Evolutionary conservation across 2,113 vertebrate species (phyloP).

Genomic region (Passer montanus): DNA sequence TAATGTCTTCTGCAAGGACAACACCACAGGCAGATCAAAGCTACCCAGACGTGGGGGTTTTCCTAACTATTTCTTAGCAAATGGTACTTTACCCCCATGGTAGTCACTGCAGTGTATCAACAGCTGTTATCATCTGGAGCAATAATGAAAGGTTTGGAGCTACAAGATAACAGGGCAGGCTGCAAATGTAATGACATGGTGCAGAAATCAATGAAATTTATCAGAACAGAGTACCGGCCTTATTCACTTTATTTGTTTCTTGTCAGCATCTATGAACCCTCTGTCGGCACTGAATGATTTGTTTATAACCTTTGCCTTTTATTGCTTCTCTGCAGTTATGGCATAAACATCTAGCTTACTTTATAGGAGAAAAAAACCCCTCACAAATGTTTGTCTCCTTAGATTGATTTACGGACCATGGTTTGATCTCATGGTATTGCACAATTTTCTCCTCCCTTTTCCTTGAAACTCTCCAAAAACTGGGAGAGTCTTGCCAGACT

Average conservation of each 20-base stretch:
- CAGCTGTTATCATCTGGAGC: slow-evolving; percentile 53
- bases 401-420: background rate
- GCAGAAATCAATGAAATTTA: slow-evolving; percentile 45
- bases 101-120: background rate
- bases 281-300: background rate
- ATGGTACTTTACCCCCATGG: slow-evolving; percentile 52
- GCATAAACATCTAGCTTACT: background rate
- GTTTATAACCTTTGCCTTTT: slow-evolving; percentile 58
- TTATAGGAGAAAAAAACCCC: background rate
- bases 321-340: slow-evolving; percentile 16
- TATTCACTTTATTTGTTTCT: slow-evolving; percentile 57
- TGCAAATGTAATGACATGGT: background rate
- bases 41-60: background rate
- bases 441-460: background rate
- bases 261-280: slow-evolving; percentile 14
- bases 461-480: background rate
- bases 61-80: slow-evolving; percentile 61
- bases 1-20: slow-evolving; percentile 23
- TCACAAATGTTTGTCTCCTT: background rate
- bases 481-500: background rate
- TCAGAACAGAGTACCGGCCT: background rate
- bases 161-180: slow-evolving; percentile 36
- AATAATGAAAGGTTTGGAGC: slow-evolving; percentile 65
- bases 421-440: background rate
- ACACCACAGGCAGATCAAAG: slow-evolving; percentile 68